Evolutionary conservation across 2,888 invertebrate genomes (phyloP), one percentile per base, ranked within the genome.

Genomic region (Quadroppia sp.): DNA sequence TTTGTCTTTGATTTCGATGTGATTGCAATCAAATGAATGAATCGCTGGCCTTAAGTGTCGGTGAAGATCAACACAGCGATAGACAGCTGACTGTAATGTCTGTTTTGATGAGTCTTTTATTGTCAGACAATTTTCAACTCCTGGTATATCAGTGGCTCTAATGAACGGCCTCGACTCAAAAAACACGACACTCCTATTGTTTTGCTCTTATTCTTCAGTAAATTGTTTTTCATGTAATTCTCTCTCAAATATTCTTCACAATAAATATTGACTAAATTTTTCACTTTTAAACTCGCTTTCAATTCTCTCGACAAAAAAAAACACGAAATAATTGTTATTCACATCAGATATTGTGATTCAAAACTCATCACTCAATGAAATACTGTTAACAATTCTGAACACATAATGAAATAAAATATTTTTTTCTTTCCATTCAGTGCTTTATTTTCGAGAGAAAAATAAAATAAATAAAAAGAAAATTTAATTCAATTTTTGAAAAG

Each of bases 41-140:
- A n/a, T n/a, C n/a, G n/a, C 9, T 20, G 53, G 53, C 53, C 28
- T 9, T 11, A n/a, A 53, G 23, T 53, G 23, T 53, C 17, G 15
- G 45, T 15, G 45, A 7, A 11, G 11, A n/a, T n/a, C n/a, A 15
- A 45, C 15, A 45, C 6, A 45, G 45, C 15, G 15, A 45, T 45
- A 15, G 45, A 45, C 6, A 17, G n/a, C n/a, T 17, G 45, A 45
- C 17, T 45, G 45, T 17, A 36, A 45, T 45, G 45, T 15, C 45
- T 45, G 20, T 53, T 28, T 53, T 53, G 53, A 53, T 53, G 53
- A 7, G 53, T 15, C 17, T 53, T 53, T 53, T 53, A 53, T 53
- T 53, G 28, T 17, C 53, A 17, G 15, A 45, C 2, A 13, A 15
- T 13, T 11, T 45, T 45, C 45, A 45, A 6, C 15, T 45, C 45